phyloP scores from a whole-genome alignment of 1,140 invertebrate genomes.

The Apis laboriosa region DNA sequence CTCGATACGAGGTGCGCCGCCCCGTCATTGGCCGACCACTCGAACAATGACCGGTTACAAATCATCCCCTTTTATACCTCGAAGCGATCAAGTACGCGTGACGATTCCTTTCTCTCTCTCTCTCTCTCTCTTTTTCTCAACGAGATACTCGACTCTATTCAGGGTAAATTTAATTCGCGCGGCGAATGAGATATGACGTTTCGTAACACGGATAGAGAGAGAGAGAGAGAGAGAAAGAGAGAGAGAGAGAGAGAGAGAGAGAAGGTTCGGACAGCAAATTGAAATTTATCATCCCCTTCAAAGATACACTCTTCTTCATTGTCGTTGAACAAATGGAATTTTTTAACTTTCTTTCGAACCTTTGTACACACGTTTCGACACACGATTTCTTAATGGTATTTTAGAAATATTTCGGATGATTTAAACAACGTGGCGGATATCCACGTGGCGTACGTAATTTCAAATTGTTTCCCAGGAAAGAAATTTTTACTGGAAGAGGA shows the following conservation, averaged over 20 bases:
- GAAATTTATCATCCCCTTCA: slow-evolving; percentile 57
- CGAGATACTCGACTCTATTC: not conserved
- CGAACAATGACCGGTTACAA: slow-evolving; percentile 73
- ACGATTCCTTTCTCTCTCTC: slow-evolving; percentile 44
- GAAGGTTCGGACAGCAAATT: slow-evolving; percentile 56
- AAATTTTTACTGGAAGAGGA: slow-evolving; percentile 14
- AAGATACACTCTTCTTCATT: not conserved
- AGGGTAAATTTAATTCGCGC: slow-evolving; percentile 53
- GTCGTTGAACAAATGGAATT: not conserved
- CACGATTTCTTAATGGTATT: too few relatives aligned
- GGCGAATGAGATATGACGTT: slow-evolving; percentile 7
- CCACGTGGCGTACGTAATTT: not conserved
- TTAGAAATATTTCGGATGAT: too few relatives aligned
- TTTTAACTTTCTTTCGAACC: too few relatives aligned
- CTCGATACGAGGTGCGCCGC: slow-evolving; percentile 27
- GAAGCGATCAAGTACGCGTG: slow-evolving; percentile 55
- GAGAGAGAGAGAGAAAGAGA: not conserved
- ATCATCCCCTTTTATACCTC: slow-evolving; percentile 70
- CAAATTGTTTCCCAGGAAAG: not conserved
- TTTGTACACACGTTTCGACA: too few relatives aligned
- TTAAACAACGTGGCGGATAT: not conserved
- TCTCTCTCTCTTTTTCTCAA: not conserved
- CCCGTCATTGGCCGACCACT: slow-evolving; percentile 59
- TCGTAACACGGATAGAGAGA: slow-evolving; percentile 23
- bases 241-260: slow-evolving; percentile 9